Evolutionary conservation across 2,888 invertebrate species (phyloP).

Genomic region (Hesperia comma): DNA sequence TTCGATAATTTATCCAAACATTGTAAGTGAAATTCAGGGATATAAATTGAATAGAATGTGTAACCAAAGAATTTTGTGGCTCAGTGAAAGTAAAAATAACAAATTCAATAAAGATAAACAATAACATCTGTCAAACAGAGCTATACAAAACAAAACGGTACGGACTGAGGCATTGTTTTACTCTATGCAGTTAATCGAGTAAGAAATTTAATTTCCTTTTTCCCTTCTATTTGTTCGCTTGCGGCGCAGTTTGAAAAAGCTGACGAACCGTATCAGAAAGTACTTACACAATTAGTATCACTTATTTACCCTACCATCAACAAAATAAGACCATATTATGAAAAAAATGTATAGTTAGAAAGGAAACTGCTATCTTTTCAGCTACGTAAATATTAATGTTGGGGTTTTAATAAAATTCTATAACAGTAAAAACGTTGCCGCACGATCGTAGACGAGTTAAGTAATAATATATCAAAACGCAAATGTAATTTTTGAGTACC

Average conservation of each 20-base stretch:
- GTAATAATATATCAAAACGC: not conserved
- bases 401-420: too few relatives aligned
- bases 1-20: too few relatives aligned
- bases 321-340: too few relatives aligned
- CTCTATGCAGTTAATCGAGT: not conserved
- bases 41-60: too few relatives aligned
- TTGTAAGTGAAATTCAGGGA: too few relatives aligned
- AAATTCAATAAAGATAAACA: not conserved
- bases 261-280: conserved; percentile 8
- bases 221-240: not conserved
- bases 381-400: too few relatives aligned
- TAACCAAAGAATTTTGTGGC: not conserved
- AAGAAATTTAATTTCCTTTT: conserved; percentile 15
- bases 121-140: not conserved
- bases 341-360: too few relatives aligned
- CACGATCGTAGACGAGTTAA: too few relatives aligned
- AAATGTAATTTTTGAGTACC: conserved; percentile 21
- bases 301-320: too few relatives aligned
- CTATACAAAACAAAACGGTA: conserved; percentile 2
- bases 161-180: not conserved
- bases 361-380: too few relatives aligned
- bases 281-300: not conserved
- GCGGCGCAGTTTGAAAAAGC: conserved; percentile 4
- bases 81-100: not conserved
- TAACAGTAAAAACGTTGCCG: too few relatives aligned